Evolutionary conservation across 2,113 vertebrate species (phyloP).

Genomic region (Haemorhous mexicanus): DNA sequence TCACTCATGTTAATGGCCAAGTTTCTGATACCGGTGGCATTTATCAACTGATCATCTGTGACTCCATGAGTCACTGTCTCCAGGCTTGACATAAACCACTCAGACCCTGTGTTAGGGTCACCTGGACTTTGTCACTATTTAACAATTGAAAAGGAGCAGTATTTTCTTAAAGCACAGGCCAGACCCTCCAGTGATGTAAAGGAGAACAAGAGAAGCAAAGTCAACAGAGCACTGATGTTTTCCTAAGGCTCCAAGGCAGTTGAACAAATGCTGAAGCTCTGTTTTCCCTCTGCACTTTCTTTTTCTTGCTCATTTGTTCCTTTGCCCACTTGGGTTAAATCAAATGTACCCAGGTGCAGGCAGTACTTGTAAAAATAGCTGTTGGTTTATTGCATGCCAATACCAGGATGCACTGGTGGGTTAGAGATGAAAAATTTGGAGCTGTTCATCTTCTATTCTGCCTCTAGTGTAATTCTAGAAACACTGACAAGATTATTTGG

Average conservation of each 20-base stretch:
- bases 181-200: constrained; percentile 5
- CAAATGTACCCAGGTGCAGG: not conserved
- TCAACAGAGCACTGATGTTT: not conserved
- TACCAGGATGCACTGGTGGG: not conserved
- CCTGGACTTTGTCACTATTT: constrained; percentile 64
- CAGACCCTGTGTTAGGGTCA: constrained; percentile 12
- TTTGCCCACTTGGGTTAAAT: not conserved
- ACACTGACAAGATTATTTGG: not conserved
- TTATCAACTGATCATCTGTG: constrained; percentile 64
- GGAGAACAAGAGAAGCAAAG: not conserved
- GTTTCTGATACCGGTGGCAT: constrained; percentile 43
- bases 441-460: not conserved
- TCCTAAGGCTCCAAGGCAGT: not conserved
- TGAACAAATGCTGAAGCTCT: not conserved
- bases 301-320: not conserved
- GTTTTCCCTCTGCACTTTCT: not conserved
- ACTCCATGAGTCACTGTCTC: constrained; percentile 57
- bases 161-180: constrained; percentile 19
- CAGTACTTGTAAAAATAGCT: not conserved
- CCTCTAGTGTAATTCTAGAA: not conserved
- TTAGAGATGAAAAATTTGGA: not conserved
- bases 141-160: constrained; percentile 47
- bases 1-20: constrained; percentile 62
- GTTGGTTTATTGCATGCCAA: not conserved
- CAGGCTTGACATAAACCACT: constrained; percentile 60